Evolutionary conservation across 2,888 invertebrate species (phyloP).

Genomic region (Morpho achilles): DNA sequence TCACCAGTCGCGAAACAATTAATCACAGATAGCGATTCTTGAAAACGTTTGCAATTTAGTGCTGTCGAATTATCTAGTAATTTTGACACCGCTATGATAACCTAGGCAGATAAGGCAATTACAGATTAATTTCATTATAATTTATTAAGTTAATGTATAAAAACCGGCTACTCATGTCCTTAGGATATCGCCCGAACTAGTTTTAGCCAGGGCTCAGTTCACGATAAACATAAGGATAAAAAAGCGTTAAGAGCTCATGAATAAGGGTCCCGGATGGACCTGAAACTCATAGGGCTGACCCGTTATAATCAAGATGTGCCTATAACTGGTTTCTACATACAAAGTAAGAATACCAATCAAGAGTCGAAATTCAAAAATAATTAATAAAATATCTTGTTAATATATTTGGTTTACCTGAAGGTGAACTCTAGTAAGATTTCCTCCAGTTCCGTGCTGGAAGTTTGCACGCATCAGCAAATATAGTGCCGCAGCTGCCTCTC

Average conservation of each 20-base stretch:
- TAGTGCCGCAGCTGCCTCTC: slow-evolving; percentile 94
- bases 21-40: slow-evolving; percentile 94
- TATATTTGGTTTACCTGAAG: slow-evolving; percentile 81
- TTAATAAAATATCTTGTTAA: neutral
- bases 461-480: slow-evolving; percentile 96
- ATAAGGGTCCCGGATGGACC: too few relatives aligned
- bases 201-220: too few relatives aligned
- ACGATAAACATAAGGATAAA: too few relatives aligned
- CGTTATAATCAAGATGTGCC: too few relatives aligned
- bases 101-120: slow-evolving; percentile 62
- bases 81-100: slow-evolving; percentile 97
- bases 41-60: slow-evolving; percentile 95
- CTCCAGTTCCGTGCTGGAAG: slow-evolving; percentile 92
- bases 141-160: neutral
- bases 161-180: too few relatives aligned
- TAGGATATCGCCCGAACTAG: too few relatives aligned
- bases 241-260: too few relatives aligned
- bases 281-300: too few relatives aligned
- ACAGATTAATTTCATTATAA: neutral
- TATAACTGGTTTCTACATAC: too few relatives aligned
- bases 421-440: slow-evolving; percentile 92
- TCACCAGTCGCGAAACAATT: slow-evolving; percentile 96
- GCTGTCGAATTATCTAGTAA: slow-evolving; percentile 94
- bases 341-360: too few relatives aligned
- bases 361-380: neutral